Conservation (phyloP, 2,797 vertebrate species). For the Columba guinea region DNA sequence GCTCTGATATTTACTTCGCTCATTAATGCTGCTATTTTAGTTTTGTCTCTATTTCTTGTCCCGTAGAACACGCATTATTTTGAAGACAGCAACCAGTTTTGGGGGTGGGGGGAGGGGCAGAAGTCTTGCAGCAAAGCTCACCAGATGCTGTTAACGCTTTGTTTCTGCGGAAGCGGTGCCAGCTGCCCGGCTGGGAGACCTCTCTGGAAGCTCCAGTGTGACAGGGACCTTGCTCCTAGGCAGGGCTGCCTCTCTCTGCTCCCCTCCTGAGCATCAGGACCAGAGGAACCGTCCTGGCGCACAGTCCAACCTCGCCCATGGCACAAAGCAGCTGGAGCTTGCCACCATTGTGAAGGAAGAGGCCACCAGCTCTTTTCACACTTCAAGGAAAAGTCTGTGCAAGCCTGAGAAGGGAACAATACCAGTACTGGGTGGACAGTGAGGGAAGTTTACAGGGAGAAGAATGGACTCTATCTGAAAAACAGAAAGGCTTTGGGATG, state of each 20-base stretch:
- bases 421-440: background rate
- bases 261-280: background rate
- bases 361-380: background rate
- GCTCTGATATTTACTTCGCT: background rate
- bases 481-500: background rate
- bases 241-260: background rate
- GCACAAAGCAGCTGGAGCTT: too few species aligned
- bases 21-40: background rate
- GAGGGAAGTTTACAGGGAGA: background rate
- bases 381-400: background rate
- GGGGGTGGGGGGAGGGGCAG: background rate
- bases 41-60: constrained; percentile 16
- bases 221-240: background rate
- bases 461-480: background rate
- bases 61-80: background rate
- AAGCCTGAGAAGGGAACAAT: background rate
- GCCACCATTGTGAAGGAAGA: background rate
- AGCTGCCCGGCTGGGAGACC: background rate
- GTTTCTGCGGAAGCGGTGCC: background rate
- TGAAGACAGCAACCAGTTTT: background rate
- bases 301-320: too few species aligned
- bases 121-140: background rate
- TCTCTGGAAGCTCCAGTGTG: background rate
- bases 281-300: background rate
- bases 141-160: background rate